phyloP scores from a whole-genome alignment of 2,888 invertebrate genomes.

The Anodontia alba region DNA sequence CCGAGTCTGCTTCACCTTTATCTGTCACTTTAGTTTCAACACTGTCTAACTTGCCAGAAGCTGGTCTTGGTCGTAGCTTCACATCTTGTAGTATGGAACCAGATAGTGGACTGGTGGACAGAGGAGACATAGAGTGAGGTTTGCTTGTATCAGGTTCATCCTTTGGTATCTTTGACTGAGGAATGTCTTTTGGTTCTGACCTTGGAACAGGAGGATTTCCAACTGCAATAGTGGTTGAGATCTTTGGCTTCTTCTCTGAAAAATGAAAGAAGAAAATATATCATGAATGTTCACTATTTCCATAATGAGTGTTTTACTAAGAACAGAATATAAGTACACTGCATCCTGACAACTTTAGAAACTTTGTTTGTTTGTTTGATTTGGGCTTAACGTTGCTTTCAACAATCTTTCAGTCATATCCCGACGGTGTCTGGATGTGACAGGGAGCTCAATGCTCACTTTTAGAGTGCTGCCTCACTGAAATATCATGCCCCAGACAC shows the following conservation, averaged over 20 bases:
- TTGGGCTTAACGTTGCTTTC: too few species aligned
- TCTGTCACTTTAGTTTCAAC: slow-evolving; percentile 37
- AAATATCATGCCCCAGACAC: too few species aligned
- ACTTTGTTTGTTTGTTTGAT: too few species aligned
- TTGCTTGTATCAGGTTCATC: slow-evolving; percentile 34
- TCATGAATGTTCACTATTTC: too few species aligned
- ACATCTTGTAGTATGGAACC: slow-evolving; percentile 54
- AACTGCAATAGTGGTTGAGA: slow-evolving; percentile 55
- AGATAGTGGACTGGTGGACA: slow-evolving; percentile 61
- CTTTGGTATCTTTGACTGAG: slow-evolving; percentile 21
- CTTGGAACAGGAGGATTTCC: slow-evolving; percentile 36
- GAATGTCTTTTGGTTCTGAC: slow-evolving; percentile 52
- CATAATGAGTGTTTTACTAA: background rate
- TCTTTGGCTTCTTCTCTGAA: slow-evolving; percentile 25
- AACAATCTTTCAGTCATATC: too few species aligned
- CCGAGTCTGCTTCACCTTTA: slow-evolving; percentile 35
- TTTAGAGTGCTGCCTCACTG: too few species aligned
- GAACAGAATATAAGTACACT: too few species aligned
- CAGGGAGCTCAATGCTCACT: too few species aligned
- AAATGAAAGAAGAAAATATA: background rate
- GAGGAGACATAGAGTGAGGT: slow-evolving; percentile 48
- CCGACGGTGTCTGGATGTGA: too few species aligned
- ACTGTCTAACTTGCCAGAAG: slow-evolving; percentile 49
- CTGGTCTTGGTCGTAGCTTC: slow-evolving; percentile 50
- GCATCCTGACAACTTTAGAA: too few species aligned